Base-by-base conservation (phyloP, 2,797 vertebrate species). In the Rachycentron canadum region DNA sequence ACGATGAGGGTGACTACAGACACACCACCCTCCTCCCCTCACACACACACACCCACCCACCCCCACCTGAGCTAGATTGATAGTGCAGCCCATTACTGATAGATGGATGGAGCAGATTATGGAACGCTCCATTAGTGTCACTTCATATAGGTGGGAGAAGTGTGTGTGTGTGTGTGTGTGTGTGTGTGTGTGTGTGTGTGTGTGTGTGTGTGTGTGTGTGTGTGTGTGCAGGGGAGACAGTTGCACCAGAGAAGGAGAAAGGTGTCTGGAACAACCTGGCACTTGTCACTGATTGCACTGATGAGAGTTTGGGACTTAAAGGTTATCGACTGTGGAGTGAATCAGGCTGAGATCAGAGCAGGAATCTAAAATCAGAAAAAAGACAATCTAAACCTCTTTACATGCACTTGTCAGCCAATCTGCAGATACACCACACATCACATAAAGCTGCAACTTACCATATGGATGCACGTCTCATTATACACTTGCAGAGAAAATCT, bases 91-190 rank as follows among this genome's bases (percentile, higher is more conserved):
- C 87, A 93, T 93, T 93, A 92, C 89, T 86, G 91, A 91, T 89
- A 87, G 90, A 93, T 90, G 84, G 91, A 92, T 90, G 88, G 88
- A 83, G 86, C 60, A 89, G 90, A 91, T 93, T 91, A 92, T 68
- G 73, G 84, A 81, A 89, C 60, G 89, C 88, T 91, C 92, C 91
- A 93, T 93, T 94, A 92, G 88, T 86, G 92, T 89, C 92, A 92
- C 89, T 91, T 90, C 83, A 85, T 90, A 87, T 89, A 86, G 79
- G 80, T 72, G 67, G 66, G 77, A 0, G 70, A 80, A 76, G 61
- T 36, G 41, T 67, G 43, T 67, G 67, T 41, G 59, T 77, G 58
- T 76, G 82, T 47, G 71, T 28, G 58, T 66, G 61, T 66, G 81
- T 38, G 71, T 36, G 26, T 68, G 63, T 28, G 55, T 43, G 45